Evolutionary conservation across 2,113 vertebrate genomes (phyloP), one percentile per base, ranked within the genome.

Genomic region (Anoplopoma fimbria): DNA sequence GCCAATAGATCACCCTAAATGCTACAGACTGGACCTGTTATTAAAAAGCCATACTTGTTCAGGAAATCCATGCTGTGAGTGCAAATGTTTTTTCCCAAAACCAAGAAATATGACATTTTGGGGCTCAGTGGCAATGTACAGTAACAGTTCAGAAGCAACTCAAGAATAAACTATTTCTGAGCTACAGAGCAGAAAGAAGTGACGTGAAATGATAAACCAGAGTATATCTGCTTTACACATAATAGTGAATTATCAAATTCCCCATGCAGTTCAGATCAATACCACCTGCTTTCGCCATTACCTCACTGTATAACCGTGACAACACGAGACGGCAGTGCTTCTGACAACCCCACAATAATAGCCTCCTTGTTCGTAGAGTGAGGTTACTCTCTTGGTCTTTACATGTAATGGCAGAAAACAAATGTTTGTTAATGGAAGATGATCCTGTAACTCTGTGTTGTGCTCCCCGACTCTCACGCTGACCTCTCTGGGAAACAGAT

Each of bases 381-480:
- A 61, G 70, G 72, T 81, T 47, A 75, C 53, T 58, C 85, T 72
- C 33, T 71, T 65, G 47, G 60, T 83, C 77, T 88, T 80, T 65
- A 72, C 62, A 77, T 77, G 36, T 82, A 85, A 91, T 81, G 29
- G 67, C 68, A 86, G 79, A 93, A 94, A 92, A 94, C 88, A 95
- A 92, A 93, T 92, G 80, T 93, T 94, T 93, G 75, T 88, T 87
- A 86, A 89, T 84, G 84, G 85, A 84, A 82, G 73, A 75, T 85
- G 73, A 92, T 88, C 87, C 85, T 81, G 82, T 82, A 74, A 83
- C 80, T 68, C 77, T 70, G 42, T 75, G 84, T 63, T 80, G 31
- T 71, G 63, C 38, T 45, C 75, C 78, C 75, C 73, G 40, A 55
- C 65, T 61, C 80, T 77, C 82, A 31, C 67, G 21, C 69, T 89